These are phyloP conservation scores for Nomada ruficornis DNA, from an alignment of 2,888 invertebrate genomes.

Conservation along the genomic window DNA sequence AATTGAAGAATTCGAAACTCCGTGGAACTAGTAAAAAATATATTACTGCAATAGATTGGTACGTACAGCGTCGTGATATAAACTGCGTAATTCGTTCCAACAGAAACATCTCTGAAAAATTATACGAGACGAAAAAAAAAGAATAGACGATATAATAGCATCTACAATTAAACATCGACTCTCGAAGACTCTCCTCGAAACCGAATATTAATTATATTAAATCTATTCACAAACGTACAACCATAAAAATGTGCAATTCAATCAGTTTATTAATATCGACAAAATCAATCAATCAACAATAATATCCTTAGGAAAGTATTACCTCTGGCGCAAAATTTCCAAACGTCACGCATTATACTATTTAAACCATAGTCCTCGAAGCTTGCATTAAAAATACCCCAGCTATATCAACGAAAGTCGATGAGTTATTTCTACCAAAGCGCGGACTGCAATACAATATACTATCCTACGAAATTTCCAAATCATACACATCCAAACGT, in stretches of 20 bases:
- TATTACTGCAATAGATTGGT: conserved; percentile 21
- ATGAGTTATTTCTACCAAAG: too few species aligned
- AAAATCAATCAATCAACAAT: neutral
- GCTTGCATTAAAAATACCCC: too few species aligned
- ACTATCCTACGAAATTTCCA: too few species aligned
- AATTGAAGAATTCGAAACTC: neutral
- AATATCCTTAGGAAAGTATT: too few species aligned
- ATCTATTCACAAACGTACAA: conserved; percentile 13
- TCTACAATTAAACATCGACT: neutral
- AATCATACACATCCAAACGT: too few species aligned
- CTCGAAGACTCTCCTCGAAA: neutral
- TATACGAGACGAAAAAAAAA: neutral
- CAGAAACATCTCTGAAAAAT: neutral
- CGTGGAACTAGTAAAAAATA: conserved; percentile 12
- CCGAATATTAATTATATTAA: neutral
- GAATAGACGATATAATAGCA: neutral
- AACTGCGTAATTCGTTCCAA: neutral
- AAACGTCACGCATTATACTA: too few species aligned
- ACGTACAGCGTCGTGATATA: neutral
- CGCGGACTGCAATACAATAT: too few species aligned
- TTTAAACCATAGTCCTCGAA: neutral
- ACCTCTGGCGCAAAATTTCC: too few species aligned
- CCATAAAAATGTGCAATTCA: neutral
- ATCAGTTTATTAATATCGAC: conserved; percentile 3
- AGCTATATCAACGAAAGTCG: too few species aligned